phyloP scores from a whole-genome alignment of 1,140 invertebrate genomes.

The Drosophila sturtevanti region DNA sequence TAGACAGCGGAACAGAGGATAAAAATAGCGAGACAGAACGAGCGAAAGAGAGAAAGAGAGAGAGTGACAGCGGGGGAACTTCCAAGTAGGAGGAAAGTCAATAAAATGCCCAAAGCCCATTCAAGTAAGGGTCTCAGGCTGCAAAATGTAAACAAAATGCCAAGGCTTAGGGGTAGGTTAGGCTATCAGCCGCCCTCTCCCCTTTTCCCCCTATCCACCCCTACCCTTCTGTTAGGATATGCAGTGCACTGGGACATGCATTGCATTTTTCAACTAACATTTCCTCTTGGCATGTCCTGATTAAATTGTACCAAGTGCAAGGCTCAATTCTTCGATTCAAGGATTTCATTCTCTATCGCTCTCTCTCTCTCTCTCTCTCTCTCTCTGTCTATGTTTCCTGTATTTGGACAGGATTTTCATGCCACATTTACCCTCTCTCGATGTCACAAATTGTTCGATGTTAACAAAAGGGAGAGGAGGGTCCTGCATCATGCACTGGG shows the following conservation, averaged over 20 bases:
- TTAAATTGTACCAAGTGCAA: slow-evolving; percentile 67
- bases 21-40: slow-evolving; percentile 14
- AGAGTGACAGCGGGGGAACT: slow-evolving; percentile 9
- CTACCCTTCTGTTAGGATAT: neutral
- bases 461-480: slow-evolving; percentile 20
- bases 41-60: slow-evolving; percentile 20
- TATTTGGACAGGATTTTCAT: slow-evolving; percentile 52
- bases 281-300: slow-evolving; percentile 45
- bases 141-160: slow-evolving; percentile 37
- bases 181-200: neutral
- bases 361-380: neutral
- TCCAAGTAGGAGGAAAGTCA: slow-evolving; percentile 47
- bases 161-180: slow-evolving; percentile 43
- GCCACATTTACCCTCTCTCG: slow-evolving; percentile 23
- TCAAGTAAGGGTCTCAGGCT: neutral
- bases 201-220: neutral
- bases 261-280: slow-evolving; percentile 38
- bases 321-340: slow-evolving; percentile 23
- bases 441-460: slow-evolving; percentile 40
- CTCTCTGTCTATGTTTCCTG: neutral
- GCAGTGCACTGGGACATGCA: slow-evolving; percentile 19
- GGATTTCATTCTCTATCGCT: slow-evolving; percentile 1
- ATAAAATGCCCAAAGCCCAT: slow-evolving; percentile 60
- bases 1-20: neutral
- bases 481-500: slow-evolving; percentile 22